Evolutionary conservation across 1,140 invertebrate genomes (phyloP), one percentile per base, ranked within the genome.

Genomic region (Glossosoma conforme): DNA sequence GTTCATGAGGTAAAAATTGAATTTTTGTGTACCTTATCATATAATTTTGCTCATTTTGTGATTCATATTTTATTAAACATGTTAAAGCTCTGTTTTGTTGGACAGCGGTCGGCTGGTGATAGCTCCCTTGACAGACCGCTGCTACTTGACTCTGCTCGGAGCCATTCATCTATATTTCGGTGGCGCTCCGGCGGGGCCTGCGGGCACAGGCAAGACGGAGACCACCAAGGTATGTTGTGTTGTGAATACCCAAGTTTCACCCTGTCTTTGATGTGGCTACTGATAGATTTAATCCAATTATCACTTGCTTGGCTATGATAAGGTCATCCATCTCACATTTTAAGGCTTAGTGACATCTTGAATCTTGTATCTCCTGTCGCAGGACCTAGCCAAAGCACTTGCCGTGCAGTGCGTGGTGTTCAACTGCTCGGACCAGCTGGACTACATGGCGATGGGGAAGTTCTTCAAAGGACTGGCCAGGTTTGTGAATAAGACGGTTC

Each of bases 381-480:
- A 73, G 72, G 90, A 93, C 74, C 67, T 92, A 54, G 89, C 89
- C 10, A 91, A 93, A 71, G 90, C 91, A 0, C 63, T 96, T 3
- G 92, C 92, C 0, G 88, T 94, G 0, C 90, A 94, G 62, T 95
- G 91, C 63, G 87, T 95, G 1, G 91, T 95, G 0, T 96, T 95
- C 68, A 96, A 96, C 67, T 96, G 92, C 61, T 96, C 91, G 0
- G 90, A 94, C 63, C 89, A 90, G 28, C 68, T 95, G 2, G 91
- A 95, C 63, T 93, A 87, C 65, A 90, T 91, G 65, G 90, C 91
- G 10, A 89, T 97, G 82, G 90, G 91, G 17, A 94, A 93, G 66
- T 90, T 88, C 66, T 90, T 91, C 62, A 89, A 88, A 68, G 92
- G 92, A 15, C 65, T 95, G 2, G 89, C 92, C 5, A 85, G 89